phyloP scores from a whole-genome alignment of 2,113 vertebrate genomes.

The Syngnathoides biaculeatus region DNA sequence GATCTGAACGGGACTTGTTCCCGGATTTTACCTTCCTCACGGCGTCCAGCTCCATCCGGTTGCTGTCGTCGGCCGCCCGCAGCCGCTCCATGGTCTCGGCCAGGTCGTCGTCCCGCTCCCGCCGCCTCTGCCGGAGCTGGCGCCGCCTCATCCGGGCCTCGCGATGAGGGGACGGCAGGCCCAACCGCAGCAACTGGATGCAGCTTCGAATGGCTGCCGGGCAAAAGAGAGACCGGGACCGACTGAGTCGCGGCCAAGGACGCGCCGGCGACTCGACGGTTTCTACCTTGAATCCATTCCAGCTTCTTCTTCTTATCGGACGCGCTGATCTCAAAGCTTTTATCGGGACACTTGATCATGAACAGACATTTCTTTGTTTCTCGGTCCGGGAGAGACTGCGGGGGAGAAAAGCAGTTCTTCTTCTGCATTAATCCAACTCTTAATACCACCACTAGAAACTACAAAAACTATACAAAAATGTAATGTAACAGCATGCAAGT shows the following conservation, averaged over 20 bases:
- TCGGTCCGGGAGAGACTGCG: slow-evolving; percentile 88
- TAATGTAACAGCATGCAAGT: too few species aligned
- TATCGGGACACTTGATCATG: slow-evolving; percentile 86
- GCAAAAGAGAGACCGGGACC: background rate
- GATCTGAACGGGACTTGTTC: too few species aligned
- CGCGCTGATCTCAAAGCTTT: slow-evolving; percentile 91
- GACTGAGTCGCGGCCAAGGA: too few species aligned
- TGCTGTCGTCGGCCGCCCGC: slow-evolving; percentile 84
- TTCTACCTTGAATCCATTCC: slow-evolving; percentile 93
- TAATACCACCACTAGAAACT: too few species aligned
- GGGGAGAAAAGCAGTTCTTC: slow-evolving; percentile 8
- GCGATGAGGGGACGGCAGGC: slow-evolving; percentile 83
- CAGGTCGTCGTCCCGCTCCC: slow-evolving; percentile 82
- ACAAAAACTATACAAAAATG: too few species aligned
- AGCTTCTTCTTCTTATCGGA: slow-evolving; percentile 98
- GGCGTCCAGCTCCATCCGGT: slow-evolving; percentile 85
- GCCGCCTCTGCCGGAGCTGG: slow-evolving; percentile 81
- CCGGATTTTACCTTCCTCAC: slow-evolving; percentile 91
- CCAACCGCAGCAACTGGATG: slow-evolving; percentile 77
- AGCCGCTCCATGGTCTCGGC: slow-evolving; percentile 85
- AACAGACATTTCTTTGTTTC: slow-evolving; percentile 94
- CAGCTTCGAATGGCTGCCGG: slow-evolving; percentile 84
- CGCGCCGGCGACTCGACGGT: background rate
- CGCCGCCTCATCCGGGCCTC: slow-evolving; percentile 84
- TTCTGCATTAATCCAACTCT: background rate